Evolutionary conservation across 2,888 invertebrate species (phyloP).

Genomic region (Ganaspis brasiliensis): DNA sequence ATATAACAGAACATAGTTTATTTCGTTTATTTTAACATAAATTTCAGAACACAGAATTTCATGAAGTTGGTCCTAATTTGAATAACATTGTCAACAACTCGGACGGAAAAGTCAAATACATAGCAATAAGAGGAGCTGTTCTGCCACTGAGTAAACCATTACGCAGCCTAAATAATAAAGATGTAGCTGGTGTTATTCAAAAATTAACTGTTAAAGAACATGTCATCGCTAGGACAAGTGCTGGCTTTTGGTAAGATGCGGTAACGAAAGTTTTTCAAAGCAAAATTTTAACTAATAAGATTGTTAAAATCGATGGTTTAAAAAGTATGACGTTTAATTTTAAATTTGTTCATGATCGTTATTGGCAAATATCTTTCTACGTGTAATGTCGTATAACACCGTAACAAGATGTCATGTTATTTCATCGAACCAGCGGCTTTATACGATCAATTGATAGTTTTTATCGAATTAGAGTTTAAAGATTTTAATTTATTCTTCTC

Average conservation of each 20-base stretch:
- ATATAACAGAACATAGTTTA: slow-evolving; percentile 44
- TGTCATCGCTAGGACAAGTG: slow-evolving; percentile 89
- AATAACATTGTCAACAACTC: slow-evolving; percentile 84
- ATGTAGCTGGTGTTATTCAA: slow-evolving; percentile 90
- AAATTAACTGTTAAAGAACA: slow-evolving; percentile 91
- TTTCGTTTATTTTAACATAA: background rate
- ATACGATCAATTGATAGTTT: no score
- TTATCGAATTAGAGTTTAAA: no score
- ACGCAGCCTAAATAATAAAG: slow-evolving; percentile 87
- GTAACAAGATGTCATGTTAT: no score
- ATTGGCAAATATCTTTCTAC: no score
- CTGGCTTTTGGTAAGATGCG: slow-evolving; percentile 88
- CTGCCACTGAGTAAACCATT: slow-evolving; percentile 89
- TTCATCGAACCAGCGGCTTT: no score
- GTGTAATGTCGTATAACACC: no score
- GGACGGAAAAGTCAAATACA: slow-evolving; percentile 87
- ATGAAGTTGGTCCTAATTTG: slow-evolving; percentile 86
- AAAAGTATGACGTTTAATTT: no score
- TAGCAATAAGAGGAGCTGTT: slow-evolving; percentile 88
- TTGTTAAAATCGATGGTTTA: no score
- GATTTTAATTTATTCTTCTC: no score
- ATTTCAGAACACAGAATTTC: slow-evolving; percentile 85
- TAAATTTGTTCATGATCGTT: no score
- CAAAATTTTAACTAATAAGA: no score
- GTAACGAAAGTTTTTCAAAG: no score